Conservation (phyloP, 1,140 invertebrate genomes). For the Conus ventricosus region DNA sequence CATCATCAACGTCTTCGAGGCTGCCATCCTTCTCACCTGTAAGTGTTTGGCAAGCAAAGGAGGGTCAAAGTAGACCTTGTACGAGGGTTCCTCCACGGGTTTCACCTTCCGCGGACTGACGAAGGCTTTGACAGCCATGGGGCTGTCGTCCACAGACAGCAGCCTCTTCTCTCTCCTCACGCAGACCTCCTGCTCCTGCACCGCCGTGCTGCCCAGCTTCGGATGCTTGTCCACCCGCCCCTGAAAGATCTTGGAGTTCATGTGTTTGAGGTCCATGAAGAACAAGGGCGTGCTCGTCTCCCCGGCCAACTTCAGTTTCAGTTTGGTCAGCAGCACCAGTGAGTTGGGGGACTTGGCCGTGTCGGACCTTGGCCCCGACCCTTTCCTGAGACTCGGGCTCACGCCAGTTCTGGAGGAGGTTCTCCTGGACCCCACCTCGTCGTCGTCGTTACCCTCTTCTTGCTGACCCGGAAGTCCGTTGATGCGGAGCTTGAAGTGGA, state of each 20-base stretch:
- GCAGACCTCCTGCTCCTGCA: not conserved
- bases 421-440: not conserved
- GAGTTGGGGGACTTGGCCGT: not conserved
- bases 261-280: slow-evolving; percentile 50
- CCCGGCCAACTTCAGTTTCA: slow-evolving; percentile 22
- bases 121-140: slow-evolving; percentile 42
- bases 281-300: slow-evolving; percentile 44
- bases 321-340: slow-evolving; percentile 24
- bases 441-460: not conserved
- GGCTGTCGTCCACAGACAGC: slow-evolving; percentile 5
- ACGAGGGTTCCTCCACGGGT: slow-evolving; percentile 46
- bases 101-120: slow-evolving; percentile 55
- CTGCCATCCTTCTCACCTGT: not conserved
- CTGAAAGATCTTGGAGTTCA: slow-evolving; percentile 52
- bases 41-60: slow-evolving; percentile 47
- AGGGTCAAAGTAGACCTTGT: slow-evolving; percentile 51
- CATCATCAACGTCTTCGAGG: too few species aligned
- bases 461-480: not conserved
- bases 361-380: not conserved
- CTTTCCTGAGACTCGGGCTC: not conserved
- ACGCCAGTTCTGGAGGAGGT: not conserved
- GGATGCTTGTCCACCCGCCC: slow-evolving; percentile 46
- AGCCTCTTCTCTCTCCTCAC: not conserved
- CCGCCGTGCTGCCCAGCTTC: not conserved
- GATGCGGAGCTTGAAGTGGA: not conserved